These are phyloP conservation scores for Zygothrica quintamaculata DNA, from an alignment of 2,888 invertebrate species.

Conservation along the genomic window DNA sequence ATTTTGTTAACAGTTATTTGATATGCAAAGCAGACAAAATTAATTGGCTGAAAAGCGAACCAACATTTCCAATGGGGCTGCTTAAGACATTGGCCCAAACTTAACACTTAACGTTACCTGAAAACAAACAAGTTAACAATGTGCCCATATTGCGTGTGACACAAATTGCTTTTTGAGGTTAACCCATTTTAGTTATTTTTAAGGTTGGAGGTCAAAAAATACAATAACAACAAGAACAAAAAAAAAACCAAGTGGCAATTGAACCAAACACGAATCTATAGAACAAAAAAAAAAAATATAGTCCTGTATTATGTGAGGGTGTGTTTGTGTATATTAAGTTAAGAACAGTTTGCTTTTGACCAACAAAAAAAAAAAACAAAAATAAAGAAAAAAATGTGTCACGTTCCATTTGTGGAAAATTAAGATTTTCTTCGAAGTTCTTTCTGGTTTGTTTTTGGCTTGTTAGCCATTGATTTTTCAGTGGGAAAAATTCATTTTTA, in stretches of 20 bases:
- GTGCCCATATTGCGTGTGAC: conserved; percentile 55
- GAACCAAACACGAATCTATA: conserved; percentile 37
- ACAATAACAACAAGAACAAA: conserved; percentile 19
- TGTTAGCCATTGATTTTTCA: conserved; percentile 65
- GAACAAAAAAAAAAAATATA: conserved; percentile 5
- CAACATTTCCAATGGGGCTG: conserved; percentile 31
- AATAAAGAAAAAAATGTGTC: too few species aligned
- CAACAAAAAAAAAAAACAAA: too few species aligned
- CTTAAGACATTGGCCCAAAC: conserved; percentile 23
- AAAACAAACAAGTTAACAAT: conserved; percentile 34
- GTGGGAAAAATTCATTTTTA: conserved; percentile 37
- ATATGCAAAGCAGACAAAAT: not conserved
- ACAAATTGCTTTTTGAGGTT: conserved; percentile 57
- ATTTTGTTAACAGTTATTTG: not conserved
- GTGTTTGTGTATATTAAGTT: conserved; percentile 46
- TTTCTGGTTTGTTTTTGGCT: conserved; percentile 59
- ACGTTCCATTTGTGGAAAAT: conserved; percentile 70
- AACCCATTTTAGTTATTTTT: conserved; percentile 37
- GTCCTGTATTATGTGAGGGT: conserved; percentile 6
- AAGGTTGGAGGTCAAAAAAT: too few species aligned
- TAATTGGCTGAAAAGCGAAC: conserved; percentile 23
- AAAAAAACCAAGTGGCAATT: conserved; percentile 52
- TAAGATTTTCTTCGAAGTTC: conserved; percentile 65
- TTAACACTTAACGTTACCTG: conserved; percentile 41
- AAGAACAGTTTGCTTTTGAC: conserved; percentile 48